A percentile compares a stretch with the other conserved stretches of the same genome.
Evolutionary conservation across 2,797 vertebrate species (phyloP).

Genomic region (Hybognathus amarus): DNA sequence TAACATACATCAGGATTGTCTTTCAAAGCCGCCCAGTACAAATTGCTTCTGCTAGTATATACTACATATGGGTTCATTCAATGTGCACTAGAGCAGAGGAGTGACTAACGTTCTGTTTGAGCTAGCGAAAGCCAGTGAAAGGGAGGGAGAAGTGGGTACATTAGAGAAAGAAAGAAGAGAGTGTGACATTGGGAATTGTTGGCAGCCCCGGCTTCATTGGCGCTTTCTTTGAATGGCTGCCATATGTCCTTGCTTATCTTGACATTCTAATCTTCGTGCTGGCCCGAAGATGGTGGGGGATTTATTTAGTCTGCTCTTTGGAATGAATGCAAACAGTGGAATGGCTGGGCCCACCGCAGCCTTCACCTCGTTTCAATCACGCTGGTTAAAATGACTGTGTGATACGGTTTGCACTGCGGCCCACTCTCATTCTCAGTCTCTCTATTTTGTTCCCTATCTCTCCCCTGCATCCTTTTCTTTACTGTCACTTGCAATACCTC

Average conservation of each 20-base stretch:
- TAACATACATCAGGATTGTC: neutral
- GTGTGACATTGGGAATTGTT: constrained; percentile 60
- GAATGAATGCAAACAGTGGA: constrained; percentile 65
- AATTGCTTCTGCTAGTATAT: constrained; percentile 48
- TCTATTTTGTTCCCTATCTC: constrained; percentile 57
- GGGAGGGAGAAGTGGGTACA: constrained; percentile 47
- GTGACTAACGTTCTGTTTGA: constrained; percentile 50
- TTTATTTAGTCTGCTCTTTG: constrained; percentile 77
- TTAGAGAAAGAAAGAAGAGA: constrained; percentile 51
- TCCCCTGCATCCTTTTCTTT: constrained; percentile 26
- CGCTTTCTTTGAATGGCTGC: constrained; percentile 62
- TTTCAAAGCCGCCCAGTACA: constrained; percentile 28
- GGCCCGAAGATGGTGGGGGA: constrained; percentile 73
- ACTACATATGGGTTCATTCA: constrained; percentile 46
- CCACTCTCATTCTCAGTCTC: constrained; percentile 52
- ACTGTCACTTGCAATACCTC: constrained; percentile 45
- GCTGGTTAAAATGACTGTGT: constrained; percentile 79
- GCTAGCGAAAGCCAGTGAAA: constrained; percentile 18
- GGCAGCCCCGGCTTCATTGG: constrained; percentile 65
- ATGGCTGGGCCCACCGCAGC: constrained; percentile 47
- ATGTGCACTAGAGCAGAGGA: constrained; percentile 36
- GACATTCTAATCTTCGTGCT: constrained; percentile 75
- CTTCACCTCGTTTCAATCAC: constrained; percentile 72
- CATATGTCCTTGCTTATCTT: constrained; percentile 75
- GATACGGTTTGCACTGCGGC: constrained; percentile 71